Conservation (phyloP, 1,140 invertebrate genomes). For the Listronotus oregonensis region DNA sequence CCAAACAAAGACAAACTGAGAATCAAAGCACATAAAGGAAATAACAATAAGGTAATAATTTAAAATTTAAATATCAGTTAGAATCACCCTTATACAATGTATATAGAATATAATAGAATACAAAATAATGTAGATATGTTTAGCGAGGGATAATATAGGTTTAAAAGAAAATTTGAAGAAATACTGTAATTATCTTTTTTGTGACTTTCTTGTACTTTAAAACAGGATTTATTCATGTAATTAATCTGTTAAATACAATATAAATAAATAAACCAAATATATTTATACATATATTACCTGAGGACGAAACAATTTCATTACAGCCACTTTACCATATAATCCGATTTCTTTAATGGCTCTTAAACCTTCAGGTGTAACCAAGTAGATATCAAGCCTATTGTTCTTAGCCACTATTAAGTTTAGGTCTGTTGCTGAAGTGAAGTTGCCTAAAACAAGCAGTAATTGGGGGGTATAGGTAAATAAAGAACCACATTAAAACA, state of each 20-base stretch:
- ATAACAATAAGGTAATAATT: too few species aligned
- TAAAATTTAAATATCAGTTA: too few species aligned
- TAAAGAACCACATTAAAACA: too few species aligned
- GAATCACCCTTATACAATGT: too few species aligned
- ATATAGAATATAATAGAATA: neutral
- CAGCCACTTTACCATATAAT: constrained; percentile 93
- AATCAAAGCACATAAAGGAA: too few species aligned
- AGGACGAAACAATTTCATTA: constrained; percentile 92
- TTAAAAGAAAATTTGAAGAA: too few species aligned
- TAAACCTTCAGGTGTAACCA: constrained; percentile 95
- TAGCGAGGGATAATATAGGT: too few species aligned
- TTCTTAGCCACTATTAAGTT: constrained; percentile 97
- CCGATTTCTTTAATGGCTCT: constrained; percentile 93
- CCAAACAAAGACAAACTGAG: too few species aligned
- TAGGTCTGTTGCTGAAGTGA: constrained; percentile 90
- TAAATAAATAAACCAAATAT: neutral
- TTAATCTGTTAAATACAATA: too few species aligned
- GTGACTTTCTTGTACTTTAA: constrained; percentile 6
- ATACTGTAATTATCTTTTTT: neutral
- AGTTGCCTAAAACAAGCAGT: constrained; percentile 77
- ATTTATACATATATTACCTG: constrained; percentile 63
- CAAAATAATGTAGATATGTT: too few species aligned
- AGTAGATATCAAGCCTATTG: constrained; percentile 92
- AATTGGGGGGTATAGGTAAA: too few species aligned
- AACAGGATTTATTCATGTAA: too few species aligned